phyloP scores from a whole-genome alignment of 2,888 invertebrate genomes.

The Troilus luridus region DNA sequence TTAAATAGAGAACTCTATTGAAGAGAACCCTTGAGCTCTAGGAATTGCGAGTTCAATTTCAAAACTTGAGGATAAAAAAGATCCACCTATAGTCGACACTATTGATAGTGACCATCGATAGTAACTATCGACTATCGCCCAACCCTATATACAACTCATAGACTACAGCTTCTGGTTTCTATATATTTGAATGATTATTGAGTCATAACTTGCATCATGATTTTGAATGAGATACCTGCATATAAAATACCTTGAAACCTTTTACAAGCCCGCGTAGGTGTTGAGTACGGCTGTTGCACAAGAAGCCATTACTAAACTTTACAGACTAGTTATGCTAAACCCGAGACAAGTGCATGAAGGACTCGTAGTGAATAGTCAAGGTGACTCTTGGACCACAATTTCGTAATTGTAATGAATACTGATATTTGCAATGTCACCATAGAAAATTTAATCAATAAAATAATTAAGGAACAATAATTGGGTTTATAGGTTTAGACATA shows the following conservation, averaged over 20 bases:
- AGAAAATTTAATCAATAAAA: no score
- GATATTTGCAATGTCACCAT: not conserved
- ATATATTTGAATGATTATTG: not conserved
- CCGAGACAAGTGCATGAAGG: not conserved
- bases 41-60: no score
- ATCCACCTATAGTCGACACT: no score
- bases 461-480: no score
- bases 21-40: no score
- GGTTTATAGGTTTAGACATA: no score
- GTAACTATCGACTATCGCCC: no score
- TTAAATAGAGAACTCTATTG: no score
- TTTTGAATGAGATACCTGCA: not conserved
- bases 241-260: not conserved
- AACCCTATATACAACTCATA: no score
- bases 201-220: not conserved
- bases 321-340: conserved; percentile 29
- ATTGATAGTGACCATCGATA: no score
- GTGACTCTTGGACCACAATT: not conserved
- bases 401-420: not conserved
- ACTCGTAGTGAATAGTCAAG: not conserved
- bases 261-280: not conserved
- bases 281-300: not conserved
- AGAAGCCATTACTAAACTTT: conserved; percentile 24
- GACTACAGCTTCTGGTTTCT: not conserved
- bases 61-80: no score